A percentile compares a stretch with the other conserved stretches of the same genome.
Evolutionary conservation across 2,113 vertebrate genomes (phyloP).

Genomic region (Lasiurus borealis): DNA sequence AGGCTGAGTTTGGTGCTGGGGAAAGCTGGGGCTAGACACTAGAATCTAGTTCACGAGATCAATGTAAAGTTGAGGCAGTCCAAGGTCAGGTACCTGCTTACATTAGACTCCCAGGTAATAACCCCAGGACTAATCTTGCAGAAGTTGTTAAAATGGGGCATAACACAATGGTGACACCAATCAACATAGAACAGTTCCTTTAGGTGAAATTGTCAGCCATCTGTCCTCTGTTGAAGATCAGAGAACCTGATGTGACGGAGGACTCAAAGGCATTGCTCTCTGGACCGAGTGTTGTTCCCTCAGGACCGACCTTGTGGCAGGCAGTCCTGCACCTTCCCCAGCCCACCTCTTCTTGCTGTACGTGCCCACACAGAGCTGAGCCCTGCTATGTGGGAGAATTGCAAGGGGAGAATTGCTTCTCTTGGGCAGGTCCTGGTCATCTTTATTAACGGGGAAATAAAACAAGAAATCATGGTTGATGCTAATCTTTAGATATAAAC

Average conservation of each 20-base stretch:
- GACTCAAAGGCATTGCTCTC: neutral
- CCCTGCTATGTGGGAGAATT: neutral
- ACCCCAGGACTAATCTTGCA: conserved; percentile 6
- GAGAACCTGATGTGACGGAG: neutral
- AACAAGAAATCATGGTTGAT: neutral
- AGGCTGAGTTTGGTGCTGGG: neutral
- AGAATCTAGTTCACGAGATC: conserved; percentile 5
- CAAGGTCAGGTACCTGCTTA: neutral
- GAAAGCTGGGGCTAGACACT: neutral
- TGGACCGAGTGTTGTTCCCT: neutral
- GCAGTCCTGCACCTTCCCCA: neutral
- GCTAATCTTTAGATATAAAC: neutral
- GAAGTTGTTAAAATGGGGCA: neutral
- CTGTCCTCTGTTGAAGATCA: neutral
- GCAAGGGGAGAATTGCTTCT: neutral
- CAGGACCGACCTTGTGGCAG: neutral
- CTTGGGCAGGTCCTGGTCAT: neutral
- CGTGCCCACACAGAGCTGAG: neutral
- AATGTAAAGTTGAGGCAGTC: neutral
- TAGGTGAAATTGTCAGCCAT: neutral
- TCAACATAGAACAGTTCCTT: neutral
- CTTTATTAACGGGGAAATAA: conserved; percentile 38
- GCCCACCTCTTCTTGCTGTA: neutral
- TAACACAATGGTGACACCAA: neutral
- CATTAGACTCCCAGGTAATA: neutral